These are phyloP conservation scores for Ciconia stormi DNA, from an alignment of 2,113 vertebrate species.

Conservation along the genomic window DNA sequence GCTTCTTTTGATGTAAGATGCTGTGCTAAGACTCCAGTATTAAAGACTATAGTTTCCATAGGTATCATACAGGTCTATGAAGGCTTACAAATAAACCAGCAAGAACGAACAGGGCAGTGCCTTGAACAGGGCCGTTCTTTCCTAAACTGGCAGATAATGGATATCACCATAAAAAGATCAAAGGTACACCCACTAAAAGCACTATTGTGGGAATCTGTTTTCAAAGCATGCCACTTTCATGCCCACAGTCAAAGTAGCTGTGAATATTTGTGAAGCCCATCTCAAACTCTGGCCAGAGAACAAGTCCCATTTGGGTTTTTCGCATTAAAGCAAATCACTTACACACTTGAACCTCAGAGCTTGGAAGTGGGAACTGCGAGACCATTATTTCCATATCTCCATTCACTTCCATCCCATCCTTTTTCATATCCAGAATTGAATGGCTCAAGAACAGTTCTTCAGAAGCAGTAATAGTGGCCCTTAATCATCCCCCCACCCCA, in stretches of 20 bases:
- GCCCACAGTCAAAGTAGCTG: fast-evolving
- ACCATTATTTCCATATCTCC: background rate
- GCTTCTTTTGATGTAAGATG: background rate
- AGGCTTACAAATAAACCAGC: background rate
- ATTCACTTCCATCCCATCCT: background rate
- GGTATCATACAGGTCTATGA: background rate
- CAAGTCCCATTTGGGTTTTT: background rate
- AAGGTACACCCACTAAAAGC: background rate
- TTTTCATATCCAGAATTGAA: background rate
- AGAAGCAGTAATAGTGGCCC: background rate
- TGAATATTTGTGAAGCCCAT: background rate
- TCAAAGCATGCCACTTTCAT: fast-evolving
- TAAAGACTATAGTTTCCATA: background rate
- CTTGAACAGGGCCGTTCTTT: background rate
- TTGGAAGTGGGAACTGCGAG: background rate
- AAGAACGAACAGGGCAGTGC: background rate
- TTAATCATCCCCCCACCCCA: no score
- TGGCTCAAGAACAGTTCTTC: background rate
- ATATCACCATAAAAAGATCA: background rate
- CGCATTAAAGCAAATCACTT: background rate
- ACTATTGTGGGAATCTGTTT: fast-evolving
- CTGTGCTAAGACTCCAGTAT: background rate
- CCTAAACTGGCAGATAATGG: background rate
- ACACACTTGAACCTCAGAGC: background rate
- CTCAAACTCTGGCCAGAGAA: background rate